A percentile compares a stretch with the other conserved stretches of the same genome.
Conservation (phyloP, 2,797 vertebrate species). For the Pseudochirops cupreus region DNA sequence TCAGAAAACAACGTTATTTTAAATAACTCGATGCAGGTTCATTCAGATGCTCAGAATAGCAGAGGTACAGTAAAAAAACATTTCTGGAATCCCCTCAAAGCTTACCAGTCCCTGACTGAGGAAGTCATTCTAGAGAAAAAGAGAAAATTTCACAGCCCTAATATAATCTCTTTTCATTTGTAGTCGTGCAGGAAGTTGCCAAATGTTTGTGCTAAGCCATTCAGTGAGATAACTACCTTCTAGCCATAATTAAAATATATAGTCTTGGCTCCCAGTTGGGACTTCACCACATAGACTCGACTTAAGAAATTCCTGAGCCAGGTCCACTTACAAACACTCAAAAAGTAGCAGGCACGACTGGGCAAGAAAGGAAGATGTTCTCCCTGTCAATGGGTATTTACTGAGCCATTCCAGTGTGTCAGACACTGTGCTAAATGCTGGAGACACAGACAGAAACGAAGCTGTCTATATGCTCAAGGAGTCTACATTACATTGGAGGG, state of each 20-base stretch:
- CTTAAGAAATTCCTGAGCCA: neutral
- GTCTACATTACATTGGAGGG: neutral
- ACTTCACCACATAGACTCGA: neutral
- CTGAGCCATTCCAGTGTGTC: neutral
- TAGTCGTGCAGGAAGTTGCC: constrained; percentile 78
- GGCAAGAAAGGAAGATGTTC: neutral
- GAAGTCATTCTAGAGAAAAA: constrained; percentile 60
- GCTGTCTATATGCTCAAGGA: neutral
- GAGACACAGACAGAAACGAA: neutral
- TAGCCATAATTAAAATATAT: constrained; percentile 74
- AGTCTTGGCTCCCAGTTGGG: constrained; percentile 5
- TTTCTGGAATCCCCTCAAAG: constrained; percentile 77
- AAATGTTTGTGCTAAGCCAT: constrained; percentile 71
- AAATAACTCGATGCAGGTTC: constrained; percentile 61
- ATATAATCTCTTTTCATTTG: constrained; percentile 68
- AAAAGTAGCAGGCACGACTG: neutral
- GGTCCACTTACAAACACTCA: neutral
- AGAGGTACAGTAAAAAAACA: constrained; percentile 70
- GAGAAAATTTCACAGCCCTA: constrained; percentile 57
- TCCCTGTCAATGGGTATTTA: neutral
- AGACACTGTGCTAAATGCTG: neutral
- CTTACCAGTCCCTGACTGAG: constrained; percentile 78
- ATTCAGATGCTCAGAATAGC: constrained; percentile 68
- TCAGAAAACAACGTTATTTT: constrained; percentile 72
- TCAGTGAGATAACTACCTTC: constrained; percentile 71